Evolutionary conservation across 2,797 vertebrate genomes (phyloP), one percentile per base, ranked within the genome.

Genomic region (Macropodus opercularis): DNA sequence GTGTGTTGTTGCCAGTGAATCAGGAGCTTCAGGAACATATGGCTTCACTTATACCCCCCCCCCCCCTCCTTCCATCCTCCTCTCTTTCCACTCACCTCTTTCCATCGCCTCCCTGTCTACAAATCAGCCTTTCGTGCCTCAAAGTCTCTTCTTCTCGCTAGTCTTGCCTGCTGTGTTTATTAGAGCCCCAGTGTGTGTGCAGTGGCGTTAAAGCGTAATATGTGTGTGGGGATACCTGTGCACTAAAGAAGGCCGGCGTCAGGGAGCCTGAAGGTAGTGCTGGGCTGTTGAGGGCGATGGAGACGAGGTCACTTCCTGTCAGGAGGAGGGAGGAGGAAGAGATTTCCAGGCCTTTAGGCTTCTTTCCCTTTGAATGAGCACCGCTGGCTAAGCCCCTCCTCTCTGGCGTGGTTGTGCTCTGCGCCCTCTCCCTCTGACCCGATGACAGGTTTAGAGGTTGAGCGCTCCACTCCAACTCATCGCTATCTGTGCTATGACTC

Each of bases 241-340:
- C 90, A 0, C 94, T 95, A 84, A 96, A 93, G 82, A 97, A 96
- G 79, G 95, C 94, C 19, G 95, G 92, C 67, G 95, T 97, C 74
- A 97, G 85, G 59, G 96, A 97, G 35, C 95, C 96, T 0, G 95
- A 97, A 14, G 96, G 96, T 58, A 97, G 93, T 0, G 95, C 94
- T 0, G 96, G 95, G 82, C 96, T 97, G 87, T 94, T 97, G 77
- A 97, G 94, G 49, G 96, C 95, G 1, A 96, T 95, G 71, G 95
- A 96, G 82, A 95, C 94, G 0, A 96, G 89, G 74, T 97, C 95
- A 14, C 90, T 94, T 91, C 94, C 91, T 36, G 95, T 92, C 11
- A 96, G 91, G 71, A 96, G 88, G 80, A 95, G 91, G 13, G 95
- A 94, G 13, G 94, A 91, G 15, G 94, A 85, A 0, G 93, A 92